phyloP scores from a whole-genome alignment of 2,113 vertebrate species.

The Upupa epops region DNA sequence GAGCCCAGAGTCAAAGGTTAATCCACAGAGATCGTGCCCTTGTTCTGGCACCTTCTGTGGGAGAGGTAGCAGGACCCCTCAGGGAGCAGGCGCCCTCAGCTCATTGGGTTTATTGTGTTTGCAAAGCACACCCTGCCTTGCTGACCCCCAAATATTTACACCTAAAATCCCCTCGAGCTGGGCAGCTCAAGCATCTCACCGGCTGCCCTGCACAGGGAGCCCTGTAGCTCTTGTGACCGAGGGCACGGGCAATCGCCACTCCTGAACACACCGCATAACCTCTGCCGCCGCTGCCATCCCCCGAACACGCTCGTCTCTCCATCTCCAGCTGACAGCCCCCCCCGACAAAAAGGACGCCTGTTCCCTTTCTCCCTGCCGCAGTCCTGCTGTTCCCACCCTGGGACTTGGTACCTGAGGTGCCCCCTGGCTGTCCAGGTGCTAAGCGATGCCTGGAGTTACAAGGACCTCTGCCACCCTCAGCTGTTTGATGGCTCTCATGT shows the following conservation, averaged over 20 bases:
- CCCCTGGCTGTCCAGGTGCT: not conserved
- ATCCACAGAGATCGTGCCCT: slow-evolving; percentile 24
- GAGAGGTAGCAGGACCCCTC: slow-evolving; percentile 32
- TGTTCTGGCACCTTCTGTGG: slow-evolving; percentile 43
- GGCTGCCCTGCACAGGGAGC: not conserved
- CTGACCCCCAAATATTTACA: slow-evolving; percentile 24
- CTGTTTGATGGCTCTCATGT: not conserved
- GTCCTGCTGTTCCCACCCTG: not conserved
- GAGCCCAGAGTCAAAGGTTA: slow-evolving; percentile 42
- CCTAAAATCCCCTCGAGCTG: not conserved
- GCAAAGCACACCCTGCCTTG: slow-evolving; percentile 42
- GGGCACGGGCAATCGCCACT: not conserved
- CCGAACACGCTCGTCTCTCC: not conserved
- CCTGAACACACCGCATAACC: not conserved
- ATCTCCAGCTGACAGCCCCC: not conserved
- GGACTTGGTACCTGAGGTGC: not conserved
- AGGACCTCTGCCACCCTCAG: not conserved
- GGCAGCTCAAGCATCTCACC: not conserved
- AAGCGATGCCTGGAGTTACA: not conserved
- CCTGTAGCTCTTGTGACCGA: not conserved
- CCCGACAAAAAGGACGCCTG: not conserved
- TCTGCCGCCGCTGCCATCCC: not conserved
- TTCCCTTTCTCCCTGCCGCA: not conserved
- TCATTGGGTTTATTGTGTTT: slow-evolving; percentile 37
- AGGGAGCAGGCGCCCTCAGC: slow-evolving; percentile 3